Conservation (phyloP, 2,113 vertebrate species). For the Pseudois nayaur region DNA sequence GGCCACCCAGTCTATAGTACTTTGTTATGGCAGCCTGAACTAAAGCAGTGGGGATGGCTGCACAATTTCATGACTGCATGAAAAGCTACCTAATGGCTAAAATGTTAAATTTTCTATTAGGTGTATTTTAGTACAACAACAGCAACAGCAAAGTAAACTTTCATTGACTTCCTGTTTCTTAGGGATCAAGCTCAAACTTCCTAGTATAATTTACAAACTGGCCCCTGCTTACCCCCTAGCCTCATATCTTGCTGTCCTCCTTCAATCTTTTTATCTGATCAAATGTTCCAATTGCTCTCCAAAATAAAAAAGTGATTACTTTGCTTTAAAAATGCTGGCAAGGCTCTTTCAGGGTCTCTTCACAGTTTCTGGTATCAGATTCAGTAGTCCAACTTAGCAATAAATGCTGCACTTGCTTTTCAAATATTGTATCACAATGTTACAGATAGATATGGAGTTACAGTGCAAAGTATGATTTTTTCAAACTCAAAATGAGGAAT, state of each 20-base stretch:
- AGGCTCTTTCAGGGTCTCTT: neutral
- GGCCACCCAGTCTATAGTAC: neutral
- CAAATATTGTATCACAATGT: neutral
- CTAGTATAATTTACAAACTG: neutral
- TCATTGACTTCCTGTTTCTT: neutral
- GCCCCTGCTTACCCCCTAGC: neutral
- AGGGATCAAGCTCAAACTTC: neutral
- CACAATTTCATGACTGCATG: neutral
- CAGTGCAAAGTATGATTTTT: neutral
- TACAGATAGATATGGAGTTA: neutral
- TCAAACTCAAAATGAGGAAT: constrained; percentile 1
- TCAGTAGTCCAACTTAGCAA: neutral
- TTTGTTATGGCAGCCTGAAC: neutral
- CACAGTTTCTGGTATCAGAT: neutral
- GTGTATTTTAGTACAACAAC: neutral
- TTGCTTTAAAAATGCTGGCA: neutral
- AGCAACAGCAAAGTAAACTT: neutral
- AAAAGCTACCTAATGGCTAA: neutral
- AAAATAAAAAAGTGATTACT: neutral
- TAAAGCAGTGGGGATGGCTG: neutral
- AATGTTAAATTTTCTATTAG: neutral
- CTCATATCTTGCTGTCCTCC: neutral
- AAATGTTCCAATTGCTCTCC: neutral
- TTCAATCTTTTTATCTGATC: neutral
- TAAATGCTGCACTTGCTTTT: neutral